Conservation (phyloP, 2,113 vertebrate genomes). For the Amphilophus citrinellus region DNA sequence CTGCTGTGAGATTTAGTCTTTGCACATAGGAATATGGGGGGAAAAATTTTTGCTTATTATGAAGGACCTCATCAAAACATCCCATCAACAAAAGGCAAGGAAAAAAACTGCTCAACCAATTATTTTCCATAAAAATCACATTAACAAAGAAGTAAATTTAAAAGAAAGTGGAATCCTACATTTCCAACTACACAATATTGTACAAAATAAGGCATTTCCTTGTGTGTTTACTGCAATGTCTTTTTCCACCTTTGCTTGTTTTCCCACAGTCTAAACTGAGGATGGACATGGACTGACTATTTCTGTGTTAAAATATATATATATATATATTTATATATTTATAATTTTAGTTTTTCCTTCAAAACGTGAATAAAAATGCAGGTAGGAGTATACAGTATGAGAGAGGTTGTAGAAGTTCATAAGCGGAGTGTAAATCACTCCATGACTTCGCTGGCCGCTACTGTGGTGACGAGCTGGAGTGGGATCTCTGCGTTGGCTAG, state of each 20-base stretch:
- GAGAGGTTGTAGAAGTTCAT: constrained; percentile 69
- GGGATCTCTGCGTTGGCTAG: constrained; percentile 97
- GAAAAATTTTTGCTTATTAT: constrained; percentile 38
- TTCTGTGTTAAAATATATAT: constrained; percentile 79
- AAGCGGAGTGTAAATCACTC: constrained; percentile 85
- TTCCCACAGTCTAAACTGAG: constrained; percentile 92
- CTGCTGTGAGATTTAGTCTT: constrained; percentile 44
- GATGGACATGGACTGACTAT: constrained; percentile 84
- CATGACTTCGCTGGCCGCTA: constrained; percentile 96
- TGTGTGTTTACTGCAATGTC: constrained; percentile 96
- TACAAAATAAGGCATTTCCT: constrained; percentile 99
- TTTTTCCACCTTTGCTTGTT: constrained; percentile 70
- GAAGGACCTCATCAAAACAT: constrained; percentile 50
- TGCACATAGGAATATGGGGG: constrained; percentile 18
- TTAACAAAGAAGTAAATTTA: constrained; percentile 85
- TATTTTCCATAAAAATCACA: constrained; percentile 61
- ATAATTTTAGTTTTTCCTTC: constrained; percentile 71
- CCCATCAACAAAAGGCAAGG: constrained; percentile 48
- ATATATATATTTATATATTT: constrained; percentile 57
- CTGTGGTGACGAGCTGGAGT: constrained; percentile 98
- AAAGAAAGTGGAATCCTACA: constrained; percentile 93
- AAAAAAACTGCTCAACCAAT: constrained; percentile 50
- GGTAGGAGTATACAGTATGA: constrained; percentile 73
- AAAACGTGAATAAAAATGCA: constrained; percentile 76
- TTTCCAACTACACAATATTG: constrained; percentile 96